These are phyloP conservation scores for Dromius quadrimaculatus DNA, from an alignment of 2,888 invertebrate species.

Conservation along the genomic window DNA sequence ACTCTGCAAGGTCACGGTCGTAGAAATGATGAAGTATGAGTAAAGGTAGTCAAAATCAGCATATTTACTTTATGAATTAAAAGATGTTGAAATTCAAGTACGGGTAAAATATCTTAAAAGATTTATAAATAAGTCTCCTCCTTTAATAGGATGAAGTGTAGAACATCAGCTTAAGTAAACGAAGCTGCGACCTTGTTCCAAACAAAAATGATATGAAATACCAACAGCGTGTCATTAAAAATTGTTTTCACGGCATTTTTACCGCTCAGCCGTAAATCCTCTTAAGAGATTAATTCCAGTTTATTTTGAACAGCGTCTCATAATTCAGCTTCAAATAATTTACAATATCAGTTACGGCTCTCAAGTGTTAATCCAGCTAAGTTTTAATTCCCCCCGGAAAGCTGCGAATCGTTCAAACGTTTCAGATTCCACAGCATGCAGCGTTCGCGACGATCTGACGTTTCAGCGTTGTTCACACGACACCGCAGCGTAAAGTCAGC, in stretches of 20 bases:
- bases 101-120: too few relatives aligned
- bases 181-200: constrained; percentile 1
- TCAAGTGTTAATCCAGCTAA: constrained; percentile 19
- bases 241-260: constrained; percentile 37
- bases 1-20: constrained; percentile 25
- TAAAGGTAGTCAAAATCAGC: too few relatives aligned
- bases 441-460: constrained; percentile 34
- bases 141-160: neutral
- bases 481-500: constrained; percentile 45
- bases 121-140: too few relatives aligned
- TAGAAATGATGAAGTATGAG: too few relatives aligned
- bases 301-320: constrained; percentile 31
- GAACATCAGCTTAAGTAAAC: constrained; percentile 10
- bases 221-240: constrained; percentile 27
- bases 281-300: constrained; percentile 35
- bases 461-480: constrained; percentile 38
- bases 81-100: too few relatives aligned
- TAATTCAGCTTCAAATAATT: constrained; percentile 29
- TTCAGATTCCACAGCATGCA: constrained; percentile 18
- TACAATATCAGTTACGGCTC: constrained; percentile 32
- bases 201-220: constrained; percentile 14
- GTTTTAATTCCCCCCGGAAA: constrained; percentile 1
- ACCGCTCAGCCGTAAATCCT: constrained; percentile 34
- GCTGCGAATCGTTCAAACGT: constrained; percentile 29
- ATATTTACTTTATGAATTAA: too few relatives aligned